Conservation (phyloP, 2,888 invertebrate genomes). For the Calephelis perditalis region DNA sequence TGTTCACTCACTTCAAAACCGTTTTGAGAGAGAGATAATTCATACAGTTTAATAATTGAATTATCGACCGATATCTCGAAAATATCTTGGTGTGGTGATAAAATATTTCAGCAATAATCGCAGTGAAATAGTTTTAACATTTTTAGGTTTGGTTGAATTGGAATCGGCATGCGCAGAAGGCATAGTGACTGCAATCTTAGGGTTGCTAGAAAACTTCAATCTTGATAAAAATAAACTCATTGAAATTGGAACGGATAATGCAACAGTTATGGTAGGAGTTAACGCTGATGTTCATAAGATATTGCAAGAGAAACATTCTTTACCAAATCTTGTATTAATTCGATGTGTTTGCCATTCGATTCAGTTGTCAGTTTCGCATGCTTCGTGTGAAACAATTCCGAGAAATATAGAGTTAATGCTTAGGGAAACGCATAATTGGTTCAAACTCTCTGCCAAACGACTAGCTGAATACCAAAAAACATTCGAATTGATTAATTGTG, state of each 20-base stretch:
- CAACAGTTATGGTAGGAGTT: neutral
- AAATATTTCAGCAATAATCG: slow-evolving; percentile 1
- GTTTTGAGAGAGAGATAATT: slow-evolving; percentile 22
- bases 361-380: slow-evolving; percentile 1
- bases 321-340: neutral
- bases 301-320: neutral
- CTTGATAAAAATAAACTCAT: slow-evolving; percentile 3
- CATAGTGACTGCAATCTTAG: neutral
- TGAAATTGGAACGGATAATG: slow-evolving; percentile 4
- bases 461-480: slow-evolving; percentile 22
- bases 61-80: neutral
- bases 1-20: slow-evolving; percentile 3
- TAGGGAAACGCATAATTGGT: neutral
- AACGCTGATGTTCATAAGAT: slow-evolving; percentile 3
- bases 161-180: slow-evolving; percentile 1
- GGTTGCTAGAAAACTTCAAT: neutral
- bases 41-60: slow-evolving; percentile 7
- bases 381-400: neutral
- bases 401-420: slow-evolving; percentile 1
- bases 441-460: slow-evolving; percentile 2
- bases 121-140: slow-evolving; percentile 1
- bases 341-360: slow-evolving; percentile 4
- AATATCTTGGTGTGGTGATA: neutral
- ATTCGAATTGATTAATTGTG: slow-evolving; percentile 25
- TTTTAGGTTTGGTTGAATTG: slow-evolving; percentile 4